These are phyloP conservation scores for Poeciliopsis occidentalis DNA, from an alignment of 2,113 vertebrate genomes.

Conservation along the genomic window DNA sequence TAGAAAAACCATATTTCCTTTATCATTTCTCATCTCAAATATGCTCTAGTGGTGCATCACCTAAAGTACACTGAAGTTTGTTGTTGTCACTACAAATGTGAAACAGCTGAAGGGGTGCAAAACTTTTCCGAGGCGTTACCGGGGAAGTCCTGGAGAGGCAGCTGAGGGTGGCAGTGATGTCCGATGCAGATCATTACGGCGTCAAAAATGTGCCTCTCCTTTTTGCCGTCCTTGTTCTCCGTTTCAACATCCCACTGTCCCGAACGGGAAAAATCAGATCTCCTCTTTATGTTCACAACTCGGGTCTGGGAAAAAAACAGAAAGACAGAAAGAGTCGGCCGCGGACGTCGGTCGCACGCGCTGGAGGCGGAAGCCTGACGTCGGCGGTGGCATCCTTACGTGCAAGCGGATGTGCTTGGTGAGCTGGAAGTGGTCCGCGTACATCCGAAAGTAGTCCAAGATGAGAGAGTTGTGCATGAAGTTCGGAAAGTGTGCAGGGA, in stretches of 20 bases:
- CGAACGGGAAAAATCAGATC: constrained; percentile 79
- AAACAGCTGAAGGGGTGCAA: not conserved
- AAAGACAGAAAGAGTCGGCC: constrained; percentile 6
- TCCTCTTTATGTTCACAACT: constrained; percentile 80
- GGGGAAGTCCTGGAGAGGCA: constrained; percentile 89
- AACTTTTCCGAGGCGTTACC: constrained; percentile 69
- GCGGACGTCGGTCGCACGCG: not conserved
- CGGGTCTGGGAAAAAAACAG: constrained; percentile 76
- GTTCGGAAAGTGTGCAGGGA: no score
- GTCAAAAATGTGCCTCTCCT: constrained; percentile 83
- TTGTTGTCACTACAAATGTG: not conserved
- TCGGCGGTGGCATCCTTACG: constrained; percentile 68
- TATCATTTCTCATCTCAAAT: not conserved
- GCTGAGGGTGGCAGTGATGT: constrained; percentile 79
- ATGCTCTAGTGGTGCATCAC: not conserved
- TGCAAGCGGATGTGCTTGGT: constrained; percentile 83
- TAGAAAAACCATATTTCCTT: not conserved
- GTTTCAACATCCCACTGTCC: no score
- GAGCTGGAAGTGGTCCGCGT: constrained; percentile 85
- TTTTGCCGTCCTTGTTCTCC: constrained; percentile 67
- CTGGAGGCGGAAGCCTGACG: not conserved
- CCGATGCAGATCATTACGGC: constrained; percentile 91
- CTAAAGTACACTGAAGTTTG: not conserved
- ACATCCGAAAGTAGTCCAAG: no score
- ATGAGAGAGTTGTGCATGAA: no score